Evolutionary conservation across 2,797 vertebrate genomes (phyloP), one percentile per base, ranked within the genome.

Genomic region (Gila robusta): DNA sequence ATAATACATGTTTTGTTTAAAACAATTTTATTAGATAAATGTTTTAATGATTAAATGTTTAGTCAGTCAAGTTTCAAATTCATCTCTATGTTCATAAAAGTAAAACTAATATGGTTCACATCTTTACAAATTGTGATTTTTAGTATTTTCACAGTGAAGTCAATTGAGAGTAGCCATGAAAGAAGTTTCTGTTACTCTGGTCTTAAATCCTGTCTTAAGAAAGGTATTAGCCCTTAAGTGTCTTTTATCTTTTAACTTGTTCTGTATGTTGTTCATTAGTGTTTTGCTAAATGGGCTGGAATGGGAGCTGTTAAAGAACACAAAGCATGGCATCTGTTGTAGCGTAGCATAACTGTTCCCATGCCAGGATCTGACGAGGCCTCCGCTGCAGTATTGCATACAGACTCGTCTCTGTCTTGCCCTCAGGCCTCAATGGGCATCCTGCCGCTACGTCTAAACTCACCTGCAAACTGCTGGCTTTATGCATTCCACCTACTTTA

Each of bases 331-430:
- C 88, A 90, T 90, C 86, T 93, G 90, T 90, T 91, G 89, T 64
- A 85, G 84, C 41, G 83, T 86, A 86, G 56, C 66, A 76, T 90
- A 87, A 89, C 86, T 32, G 80, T 93, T 92, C 92, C 86, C 87
- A 89, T 91, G 87, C 89, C 80, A 92, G 89, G 92, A 92, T 92
- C 79, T 88, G 87, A 92, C 79, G 86, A 91, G 89, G 90, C 62
- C 84, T 89, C 78, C 54, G 86, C 87, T 62, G 49, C 80, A 87
- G 81, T 84, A 82, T 87, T 73, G 41, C 76, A 71, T 88, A 66
- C 88, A 86, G 84, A 84, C 86, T 86, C 74, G 39, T 83, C 87
- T 86, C 86, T 80, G 74, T 82, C 71, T 41, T 81, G 82, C 86
- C 88, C 76, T 70, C 52, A 86, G 89, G 86, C 73, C 81, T 87